Conservation (phyloP, 2,888 invertebrate species). For the Ditula angustiorana region DNA sequence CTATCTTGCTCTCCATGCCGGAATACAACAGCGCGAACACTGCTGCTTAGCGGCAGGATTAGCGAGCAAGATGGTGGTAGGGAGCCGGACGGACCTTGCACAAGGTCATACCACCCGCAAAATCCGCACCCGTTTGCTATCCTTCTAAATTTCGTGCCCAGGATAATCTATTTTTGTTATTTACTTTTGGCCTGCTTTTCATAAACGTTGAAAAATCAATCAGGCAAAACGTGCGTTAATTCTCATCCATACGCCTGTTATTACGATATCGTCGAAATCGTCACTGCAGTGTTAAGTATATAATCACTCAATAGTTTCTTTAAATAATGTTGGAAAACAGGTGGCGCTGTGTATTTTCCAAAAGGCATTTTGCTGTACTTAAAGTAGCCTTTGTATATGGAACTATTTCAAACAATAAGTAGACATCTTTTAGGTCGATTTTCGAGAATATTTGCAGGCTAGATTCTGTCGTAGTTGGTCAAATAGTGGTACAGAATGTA, state of each 20-base stretch:
- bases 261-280: no score
- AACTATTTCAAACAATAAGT: not conserved
- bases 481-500: slow-evolving; percentile 37
- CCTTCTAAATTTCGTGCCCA: slow-evolving; percentile 32
- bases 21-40: no score
- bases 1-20: no score
- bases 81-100: no score
- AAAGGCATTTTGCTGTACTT: not conserved
- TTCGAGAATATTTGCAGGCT: slow-evolving; percentile 3
- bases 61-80: no score
- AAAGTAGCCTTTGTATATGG: not conserved
- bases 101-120: no score
- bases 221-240: slow-evolving; percentile 17
- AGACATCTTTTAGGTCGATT: not conserved
- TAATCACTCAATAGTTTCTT: slow-evolving; percentile 5
- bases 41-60: no score
- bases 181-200: slow-evolving; percentile 23
- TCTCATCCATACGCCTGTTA: slow-evolving; percentile 18
- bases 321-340: not conserved
- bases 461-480: slow-evolving; percentile 34
- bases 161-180: slow-evolving; percentile 31
- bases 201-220: slow-evolving; percentile 24
- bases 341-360: not conserved
- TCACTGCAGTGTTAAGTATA: slow-evolving; percentile 30
- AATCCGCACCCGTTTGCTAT: slow-evolving; percentile 36